phyloP scores from a whole-genome alignment of 2,113 vertebrate species.

The Thinocorus orbignyianus region DNA sequence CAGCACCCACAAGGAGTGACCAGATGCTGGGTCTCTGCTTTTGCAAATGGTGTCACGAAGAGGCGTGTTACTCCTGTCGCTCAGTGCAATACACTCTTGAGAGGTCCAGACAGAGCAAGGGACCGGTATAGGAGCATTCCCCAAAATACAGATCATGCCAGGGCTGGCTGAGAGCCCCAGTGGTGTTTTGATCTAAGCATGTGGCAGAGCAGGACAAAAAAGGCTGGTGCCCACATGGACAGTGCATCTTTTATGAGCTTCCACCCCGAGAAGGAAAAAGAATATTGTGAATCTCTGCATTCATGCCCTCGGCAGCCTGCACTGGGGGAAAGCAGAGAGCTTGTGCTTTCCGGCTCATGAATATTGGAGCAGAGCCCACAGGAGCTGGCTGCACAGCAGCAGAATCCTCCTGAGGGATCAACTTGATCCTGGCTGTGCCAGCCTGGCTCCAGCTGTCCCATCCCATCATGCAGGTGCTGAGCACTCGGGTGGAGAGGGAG shows the following conservation, averaged over 20 bases:
- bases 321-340: not conserved
- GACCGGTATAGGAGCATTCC: not conserved
- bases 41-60: not conserved
- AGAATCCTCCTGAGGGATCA: not conserved
- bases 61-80: not conserved
- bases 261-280: not conserved
- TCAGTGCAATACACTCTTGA: not conserved
- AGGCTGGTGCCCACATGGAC: not conserved
- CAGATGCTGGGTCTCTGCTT: not conserved
- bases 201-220: not conserved
- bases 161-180: not conserved
- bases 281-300: conserved; percentile 39
- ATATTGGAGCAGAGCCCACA: conserved; percentile 22
- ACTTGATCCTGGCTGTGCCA: not conserved
- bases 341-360: not conserved
- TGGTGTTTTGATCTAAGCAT: not conserved
- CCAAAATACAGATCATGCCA: not conserved
- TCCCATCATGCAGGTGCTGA: not conserved
- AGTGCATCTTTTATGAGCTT: conserved; percentile 28
- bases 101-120: not conserved
- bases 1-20: not conserved
- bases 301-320: not conserved
- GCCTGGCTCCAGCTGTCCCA: not conserved
- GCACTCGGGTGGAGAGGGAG: not conserved
- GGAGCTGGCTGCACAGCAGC: not conserved